These are phyloP conservation scores for Melitaea athalia DNA, from an alignment of 2,888 invertebrate genomes.

Conservation along the genomic window DNA sequence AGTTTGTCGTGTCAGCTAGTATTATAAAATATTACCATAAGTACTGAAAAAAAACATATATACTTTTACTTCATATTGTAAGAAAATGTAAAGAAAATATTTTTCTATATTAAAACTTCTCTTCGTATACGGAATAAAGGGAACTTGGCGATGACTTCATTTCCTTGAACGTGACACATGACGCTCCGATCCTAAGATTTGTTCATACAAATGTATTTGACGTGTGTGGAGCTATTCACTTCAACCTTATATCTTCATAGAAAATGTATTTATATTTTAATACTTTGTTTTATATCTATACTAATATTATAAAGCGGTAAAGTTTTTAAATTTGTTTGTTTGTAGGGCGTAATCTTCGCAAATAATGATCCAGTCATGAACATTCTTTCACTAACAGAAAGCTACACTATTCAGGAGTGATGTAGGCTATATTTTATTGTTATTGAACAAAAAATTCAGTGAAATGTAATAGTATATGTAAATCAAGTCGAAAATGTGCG, in stretches of 20 bases:
- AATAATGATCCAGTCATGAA: too few relatives aligned
- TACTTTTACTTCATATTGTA: not conserved
- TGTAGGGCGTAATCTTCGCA: too few relatives aligned
- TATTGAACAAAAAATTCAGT: too few relatives aligned
- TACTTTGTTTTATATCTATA: not conserved
- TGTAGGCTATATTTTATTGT: too few relatives aligned
- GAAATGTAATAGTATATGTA: too few relatives aligned
- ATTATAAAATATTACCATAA: too few relatives aligned
- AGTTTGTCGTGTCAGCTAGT: too few relatives aligned
- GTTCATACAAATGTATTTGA: conserved; percentile 5
- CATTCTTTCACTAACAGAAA: too few relatives aligned
- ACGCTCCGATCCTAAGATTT: conserved; percentile 1
- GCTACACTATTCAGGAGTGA: too few relatives aligned
- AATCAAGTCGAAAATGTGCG: too few relatives aligned
- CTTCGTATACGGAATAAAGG: not conserved
- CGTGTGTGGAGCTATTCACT: not conserved
- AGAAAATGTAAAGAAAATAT: not conserved
- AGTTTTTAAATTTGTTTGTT: too few relatives aligned
- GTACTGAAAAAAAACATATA: not conserved
- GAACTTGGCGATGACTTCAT: not conserved
- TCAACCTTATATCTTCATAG: not conserved
- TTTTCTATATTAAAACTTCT: not conserved
- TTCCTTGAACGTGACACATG: conserved; percentile 2
- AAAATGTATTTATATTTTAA: not conserved
- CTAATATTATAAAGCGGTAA: too few relatives aligned